phyloP scores from a whole-genome alignment of 2,113 vertebrate genomes.

The Dicaeum eximium region DNA sequence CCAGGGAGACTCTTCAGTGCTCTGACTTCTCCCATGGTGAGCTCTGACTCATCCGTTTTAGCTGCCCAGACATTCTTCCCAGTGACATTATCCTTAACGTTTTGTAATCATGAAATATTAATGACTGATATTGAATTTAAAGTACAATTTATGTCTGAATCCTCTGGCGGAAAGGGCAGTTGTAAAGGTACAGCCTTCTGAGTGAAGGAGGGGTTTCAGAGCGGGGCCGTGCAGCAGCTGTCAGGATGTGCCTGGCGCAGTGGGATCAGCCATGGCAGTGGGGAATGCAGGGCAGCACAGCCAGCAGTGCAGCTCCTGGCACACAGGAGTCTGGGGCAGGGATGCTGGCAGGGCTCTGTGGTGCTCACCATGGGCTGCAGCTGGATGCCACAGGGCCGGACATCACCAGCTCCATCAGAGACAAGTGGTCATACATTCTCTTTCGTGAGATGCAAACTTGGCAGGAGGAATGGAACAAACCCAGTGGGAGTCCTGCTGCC shows the following conservation, averaged over 20 bases:
- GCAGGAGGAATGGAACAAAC: not conserved
- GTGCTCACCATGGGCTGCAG: not conserved
- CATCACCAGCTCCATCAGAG: fast-evolving
- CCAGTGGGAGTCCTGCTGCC: not conserved
- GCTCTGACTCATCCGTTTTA: conserved; percentile 76
- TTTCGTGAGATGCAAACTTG: not conserved
- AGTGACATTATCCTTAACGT: conserved; percentile 77
- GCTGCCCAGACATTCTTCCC: conserved; percentile 69
- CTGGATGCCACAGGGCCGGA: not conserved
- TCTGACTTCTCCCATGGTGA: conserved; percentile 48
- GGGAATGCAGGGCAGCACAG: not conserved
- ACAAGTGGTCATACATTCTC: not conserved
- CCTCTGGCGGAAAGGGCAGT: conserved; percentile 73
- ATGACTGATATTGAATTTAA: conserved; percentile 80
- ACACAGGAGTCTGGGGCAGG: fast-evolving
- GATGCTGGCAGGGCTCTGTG: not conserved
- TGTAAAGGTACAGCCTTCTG: conserved; percentile 63
- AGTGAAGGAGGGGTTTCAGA: not conserved
- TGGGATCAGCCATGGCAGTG: fast-evolving
- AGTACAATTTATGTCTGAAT: conserved; percentile 77
- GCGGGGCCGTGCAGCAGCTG: not conserved
- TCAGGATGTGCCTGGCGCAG: fast-evolving
- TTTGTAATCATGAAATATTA: conserved; percentile 85
- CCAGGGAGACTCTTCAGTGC: conserved; percentile 48
- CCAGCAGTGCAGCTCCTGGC: not conserved